These are phyloP conservation scores for Schizothorax lantsangensis DNA, from an alignment of 2,797 vertebrate genomes.

Conservation along the genomic window DNA sequence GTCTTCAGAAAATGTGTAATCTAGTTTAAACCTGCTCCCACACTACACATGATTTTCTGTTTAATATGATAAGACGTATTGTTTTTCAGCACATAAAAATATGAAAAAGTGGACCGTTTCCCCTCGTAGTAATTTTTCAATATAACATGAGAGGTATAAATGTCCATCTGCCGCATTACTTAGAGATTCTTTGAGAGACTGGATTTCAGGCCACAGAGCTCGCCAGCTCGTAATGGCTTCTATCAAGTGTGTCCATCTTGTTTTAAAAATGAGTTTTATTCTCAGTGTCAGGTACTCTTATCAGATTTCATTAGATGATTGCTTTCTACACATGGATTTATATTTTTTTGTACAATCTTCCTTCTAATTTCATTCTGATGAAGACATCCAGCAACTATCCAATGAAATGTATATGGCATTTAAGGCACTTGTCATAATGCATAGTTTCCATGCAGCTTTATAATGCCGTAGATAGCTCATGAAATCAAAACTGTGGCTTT, in stretches of 20 bases:
- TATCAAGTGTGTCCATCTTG: slow-evolving; percentile 14
- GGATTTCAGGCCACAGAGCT: neutral
- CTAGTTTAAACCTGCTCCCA: neutral
- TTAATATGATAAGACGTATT: neutral
- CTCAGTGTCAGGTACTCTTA: neutral
- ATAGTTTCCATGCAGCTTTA: slow-evolving; percentile 28
- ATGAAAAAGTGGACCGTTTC: neutral
- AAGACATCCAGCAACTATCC: neutral
- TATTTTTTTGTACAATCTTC: neutral
- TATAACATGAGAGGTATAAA: slow-evolving; percentile 17
- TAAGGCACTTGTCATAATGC: neutral
- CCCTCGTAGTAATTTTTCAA: neutral
- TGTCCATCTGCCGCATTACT: slow-evolving; percentile 11
- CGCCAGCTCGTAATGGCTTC: neutral
- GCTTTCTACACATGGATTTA: neutral
- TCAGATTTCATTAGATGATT: slow-evolving; percentile 24
- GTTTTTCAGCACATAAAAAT: neutral
- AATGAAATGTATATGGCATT: neutral
- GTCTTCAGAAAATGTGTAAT: neutral
- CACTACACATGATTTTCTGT: neutral
- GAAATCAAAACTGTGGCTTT: neutral
- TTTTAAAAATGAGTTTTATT: neutral
- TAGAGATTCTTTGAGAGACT: slow-evolving; percentile 6
- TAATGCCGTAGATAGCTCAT: neutral
- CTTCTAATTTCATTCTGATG: neutral